phyloP scores from a whole-genome alignment of 2,797 vertebrate genomes.

The Sebastes wilsoni region DNA sequence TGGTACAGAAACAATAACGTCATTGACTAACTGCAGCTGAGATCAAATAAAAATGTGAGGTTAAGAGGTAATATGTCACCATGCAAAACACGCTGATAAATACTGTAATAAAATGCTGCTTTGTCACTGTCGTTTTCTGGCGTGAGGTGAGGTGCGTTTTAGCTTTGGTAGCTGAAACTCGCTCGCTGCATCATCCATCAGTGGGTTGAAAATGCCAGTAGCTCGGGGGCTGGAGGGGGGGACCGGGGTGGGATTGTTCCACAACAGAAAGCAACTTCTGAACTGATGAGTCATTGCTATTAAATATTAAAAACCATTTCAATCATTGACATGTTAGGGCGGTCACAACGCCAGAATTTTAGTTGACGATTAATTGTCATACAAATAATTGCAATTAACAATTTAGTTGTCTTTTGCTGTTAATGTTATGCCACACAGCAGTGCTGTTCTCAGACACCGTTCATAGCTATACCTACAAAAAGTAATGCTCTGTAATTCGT shows the following conservation, averaged over 20 bases:
- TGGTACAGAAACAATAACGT: neutral
- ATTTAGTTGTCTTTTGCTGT: too few species aligned
- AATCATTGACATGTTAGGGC: neutral
- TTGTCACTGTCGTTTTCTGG: slow-evolving; percentile 25
- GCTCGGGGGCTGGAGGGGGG: neutral
- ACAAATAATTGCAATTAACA: neutral
- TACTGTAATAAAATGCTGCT: slow-evolving; percentile 33
- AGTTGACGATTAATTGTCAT: neutral
- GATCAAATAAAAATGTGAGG: slow-evolving; percentile 1
- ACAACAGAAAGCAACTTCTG: slow-evolving; percentile 1
- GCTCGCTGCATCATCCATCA: slow-evolving; percentile 45
- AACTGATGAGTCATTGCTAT: neutral
- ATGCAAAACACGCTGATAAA: slow-evolving; percentile 45
- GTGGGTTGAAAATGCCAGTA: slow-evolving; percentile 32
- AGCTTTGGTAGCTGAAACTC: slow-evolving; percentile 23
- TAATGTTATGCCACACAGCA: neutral
- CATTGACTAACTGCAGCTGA: slow-evolving; percentile 2
- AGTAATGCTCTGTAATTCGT: too few species aligned
- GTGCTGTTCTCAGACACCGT: too few species aligned
- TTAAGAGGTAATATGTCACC: slow-evolving; percentile 24
- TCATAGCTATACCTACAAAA: too few species aligned
- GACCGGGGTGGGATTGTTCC: neutral
- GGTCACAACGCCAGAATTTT: neutral
- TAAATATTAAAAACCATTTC: neutral
- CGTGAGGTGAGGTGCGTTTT: slow-evolving; percentile 20